phyloP scores from a whole-genome alignment of 2,797 vertebrate genomes.

The Aldrovandia affinis region DNA sequence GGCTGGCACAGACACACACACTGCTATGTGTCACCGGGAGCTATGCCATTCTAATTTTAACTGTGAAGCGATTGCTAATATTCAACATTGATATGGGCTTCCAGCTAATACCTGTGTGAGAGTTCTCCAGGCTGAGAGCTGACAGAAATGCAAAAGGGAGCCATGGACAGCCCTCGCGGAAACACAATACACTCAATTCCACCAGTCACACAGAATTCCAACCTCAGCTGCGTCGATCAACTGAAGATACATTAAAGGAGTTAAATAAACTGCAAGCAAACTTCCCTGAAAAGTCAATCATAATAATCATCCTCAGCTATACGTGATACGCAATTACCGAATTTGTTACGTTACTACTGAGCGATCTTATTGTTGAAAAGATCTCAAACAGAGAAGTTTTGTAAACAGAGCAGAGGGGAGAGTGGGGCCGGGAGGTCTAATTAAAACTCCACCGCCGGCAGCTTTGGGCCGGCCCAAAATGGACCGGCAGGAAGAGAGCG shows the following conservation, averaged over 20 bases:
- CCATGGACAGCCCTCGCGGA: neutral
- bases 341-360: no score
- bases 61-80: neutral
- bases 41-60: neutral
- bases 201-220: constrained; percentile 1
- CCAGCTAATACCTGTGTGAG: neutral
- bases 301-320: neutral
- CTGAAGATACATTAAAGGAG: neutral
- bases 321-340: neutral
- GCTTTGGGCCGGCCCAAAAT: constrained; percentile 79
- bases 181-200: neutral
- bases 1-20: neutral
- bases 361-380: neutral
- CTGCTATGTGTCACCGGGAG: neutral
- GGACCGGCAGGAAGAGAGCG: constrained; percentile 58
- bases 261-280: neutral
- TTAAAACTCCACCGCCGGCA: constrained; percentile 79
- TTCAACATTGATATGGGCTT: neutral
- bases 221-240: neutral
- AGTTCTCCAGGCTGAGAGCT: neutral
- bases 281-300: neutral
- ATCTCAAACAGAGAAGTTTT: neutral
- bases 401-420: constrained; percentile 51
- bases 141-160: neutral
- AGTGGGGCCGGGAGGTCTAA: constrained; percentile 73